Evolutionary conservation across 2,113 vertebrate species (phyloP).

Genomic region (zebrafish (Danio rerio)): DNA sequence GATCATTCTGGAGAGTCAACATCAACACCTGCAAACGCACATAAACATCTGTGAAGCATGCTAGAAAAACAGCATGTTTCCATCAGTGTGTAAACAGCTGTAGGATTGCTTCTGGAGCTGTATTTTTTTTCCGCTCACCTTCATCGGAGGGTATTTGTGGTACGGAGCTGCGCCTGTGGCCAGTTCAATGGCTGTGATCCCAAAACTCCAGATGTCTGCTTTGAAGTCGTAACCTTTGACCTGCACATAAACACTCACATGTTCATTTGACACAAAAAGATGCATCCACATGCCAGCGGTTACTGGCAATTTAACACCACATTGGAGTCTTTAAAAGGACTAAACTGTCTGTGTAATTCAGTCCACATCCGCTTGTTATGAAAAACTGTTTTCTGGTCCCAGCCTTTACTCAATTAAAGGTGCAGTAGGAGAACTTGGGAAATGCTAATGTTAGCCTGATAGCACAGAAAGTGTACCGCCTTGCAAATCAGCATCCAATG

Average conservation of each 20-base stretch:
- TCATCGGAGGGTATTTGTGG: conserved; percentile 98
- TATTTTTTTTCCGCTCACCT: conserved; percentile 73
- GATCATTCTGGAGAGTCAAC: conserved; percentile 97
- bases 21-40: conserved; percentile 89
- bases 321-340: background rate
- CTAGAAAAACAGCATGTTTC: background rate
- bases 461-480: no score
- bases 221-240: conserved; percentile 98
- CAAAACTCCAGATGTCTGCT: conserved; percentile 99
- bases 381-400: no score
- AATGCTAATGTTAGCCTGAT: no score
- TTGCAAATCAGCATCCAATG: no score
- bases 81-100: background rate
- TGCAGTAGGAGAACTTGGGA: no score
- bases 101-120: background rate
- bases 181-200: conserved; percentile 97
- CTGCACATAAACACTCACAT: conserved; percentile 67
- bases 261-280: background rate
- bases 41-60: background rate
- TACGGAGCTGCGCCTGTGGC: conserved; percentile 97
- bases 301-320: conserved; percentile 10
- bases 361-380: background rate
- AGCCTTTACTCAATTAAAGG: no score
- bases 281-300: background rate
- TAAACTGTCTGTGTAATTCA: conserved; percentile 4